Percentiles rank a stretch among this genome's conserved stretches.
Conservation (phyloP, 2,797 vertebrate species). For the Gymnoscopelus microlampas region DNA sequence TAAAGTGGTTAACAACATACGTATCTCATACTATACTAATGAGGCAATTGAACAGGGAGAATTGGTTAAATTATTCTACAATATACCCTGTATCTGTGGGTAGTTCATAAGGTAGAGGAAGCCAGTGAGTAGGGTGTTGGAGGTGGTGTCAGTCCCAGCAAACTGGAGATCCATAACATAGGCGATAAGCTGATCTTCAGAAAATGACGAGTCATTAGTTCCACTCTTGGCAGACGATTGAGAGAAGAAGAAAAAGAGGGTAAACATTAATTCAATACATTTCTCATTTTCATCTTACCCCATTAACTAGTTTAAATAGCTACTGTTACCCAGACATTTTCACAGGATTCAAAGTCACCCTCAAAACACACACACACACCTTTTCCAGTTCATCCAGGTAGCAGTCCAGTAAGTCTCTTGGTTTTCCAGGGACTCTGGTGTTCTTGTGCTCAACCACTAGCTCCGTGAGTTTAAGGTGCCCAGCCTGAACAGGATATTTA, state of each 20-base stretch:
- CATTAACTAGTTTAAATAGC: too few relatives aligned
- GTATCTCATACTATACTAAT: too few relatives aligned
- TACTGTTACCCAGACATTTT: too few relatives aligned
- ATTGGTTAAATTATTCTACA: too few relatives aligned
- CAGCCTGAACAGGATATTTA: too few relatives aligned
- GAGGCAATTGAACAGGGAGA: not conserved
- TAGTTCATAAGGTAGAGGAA: slow-evolving; percentile 50
- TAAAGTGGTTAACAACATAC: too few relatives aligned
- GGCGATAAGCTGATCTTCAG: slow-evolving; percentile 45
- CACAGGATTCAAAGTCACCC: too few relatives aligned
- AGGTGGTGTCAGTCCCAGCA: slow-evolving; percentile 50
- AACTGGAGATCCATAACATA: slow-evolving; percentile 26
- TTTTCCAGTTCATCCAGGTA: slow-evolving; percentile 70
- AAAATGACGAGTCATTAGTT: slow-evolving; percentile 23
- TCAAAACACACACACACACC: slow-evolving; percentile 16
- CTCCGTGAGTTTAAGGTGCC: too few relatives aligned
- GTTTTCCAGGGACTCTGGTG: slow-evolving; percentile 45
- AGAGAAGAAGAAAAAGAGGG: not conserved
- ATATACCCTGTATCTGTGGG: slow-evolving; percentile 17
- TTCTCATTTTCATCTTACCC: too few relatives aligned
- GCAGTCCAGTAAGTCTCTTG: slow-evolving; percentile 61
- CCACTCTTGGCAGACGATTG: not conserved
- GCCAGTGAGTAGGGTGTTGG: slow-evolving; percentile 30
- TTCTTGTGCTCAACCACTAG: slow-evolving; percentile 50
- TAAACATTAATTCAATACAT: too few relatives aligned